Evolutionary conservation across 2,888 invertebrate genomes (phyloP).

Genomic region (Parnassius mnemosyne): DNA sequence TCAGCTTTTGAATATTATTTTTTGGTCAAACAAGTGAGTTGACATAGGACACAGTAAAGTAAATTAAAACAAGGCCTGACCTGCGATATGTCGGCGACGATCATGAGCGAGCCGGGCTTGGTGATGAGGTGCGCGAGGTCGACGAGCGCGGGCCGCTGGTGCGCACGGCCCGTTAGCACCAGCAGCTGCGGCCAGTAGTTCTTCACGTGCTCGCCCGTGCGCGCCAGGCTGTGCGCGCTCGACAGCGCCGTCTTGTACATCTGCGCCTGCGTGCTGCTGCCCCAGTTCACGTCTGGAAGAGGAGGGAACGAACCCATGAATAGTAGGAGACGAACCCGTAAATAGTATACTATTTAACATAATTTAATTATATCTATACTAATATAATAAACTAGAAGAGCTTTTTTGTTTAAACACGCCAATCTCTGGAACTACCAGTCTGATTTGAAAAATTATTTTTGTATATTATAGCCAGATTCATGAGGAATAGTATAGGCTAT

Average conservation of each 20-base stretch:
- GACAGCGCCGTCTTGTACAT: slow-evolving; percentile 95
- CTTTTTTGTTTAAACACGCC: too few relatives aligned
- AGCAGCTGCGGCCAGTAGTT: slow-evolving; percentile 96
- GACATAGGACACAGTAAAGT: too few relatives aligned
- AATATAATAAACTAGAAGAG: too few relatives aligned
- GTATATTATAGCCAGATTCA: too few relatives aligned
- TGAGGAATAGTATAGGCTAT: too few relatives aligned
- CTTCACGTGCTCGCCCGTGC: slow-evolving; percentile 97
- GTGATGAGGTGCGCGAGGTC: slow-evolving; percentile 96
- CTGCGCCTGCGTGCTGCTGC: slow-evolving; percentile 97
- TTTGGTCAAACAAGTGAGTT: too few relatives aligned
- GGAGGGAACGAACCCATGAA: background rate
- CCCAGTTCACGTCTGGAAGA: slow-evolving; percentile 94
- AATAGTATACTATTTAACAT: too few relatives aligned
- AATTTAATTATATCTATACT: too few relatives aligned
- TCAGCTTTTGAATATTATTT: too few relatives aligned
- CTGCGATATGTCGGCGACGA: slow-evolving; percentile 91
- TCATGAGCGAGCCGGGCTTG: slow-evolving; percentile 93
- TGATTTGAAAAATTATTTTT: too few relatives aligned
- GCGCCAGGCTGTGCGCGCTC: slow-evolving; percentile 89
- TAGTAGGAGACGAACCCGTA: too few relatives aligned
- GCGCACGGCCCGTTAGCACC: slow-evolving; percentile 91
- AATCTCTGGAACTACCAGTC: too few relatives aligned
- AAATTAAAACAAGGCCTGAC: background rate
- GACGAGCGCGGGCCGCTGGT: slow-evolving; percentile 91